Conservation (phyloP, 2,888 invertebrate genomes). For the Mythimna ferrago region DNA sequence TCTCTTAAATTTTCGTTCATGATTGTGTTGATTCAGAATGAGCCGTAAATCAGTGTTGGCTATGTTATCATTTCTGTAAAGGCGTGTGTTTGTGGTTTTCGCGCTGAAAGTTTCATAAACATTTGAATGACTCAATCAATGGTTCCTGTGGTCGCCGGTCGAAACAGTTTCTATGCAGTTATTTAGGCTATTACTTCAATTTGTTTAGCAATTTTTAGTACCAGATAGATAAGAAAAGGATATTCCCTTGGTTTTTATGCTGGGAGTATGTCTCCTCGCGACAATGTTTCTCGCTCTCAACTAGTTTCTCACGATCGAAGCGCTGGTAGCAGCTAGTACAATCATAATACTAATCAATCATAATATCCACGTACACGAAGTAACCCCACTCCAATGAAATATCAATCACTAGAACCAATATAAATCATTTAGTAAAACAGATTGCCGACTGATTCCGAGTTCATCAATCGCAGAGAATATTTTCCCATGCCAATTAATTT, state of each 20-base stretch:
- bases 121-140: slow-evolving; percentile 17
- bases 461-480: background rate
- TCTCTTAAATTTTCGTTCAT: slow-evolving; percentile 3
- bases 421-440: slow-evolving; percentile 3
- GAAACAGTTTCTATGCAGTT: background rate
- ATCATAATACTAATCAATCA: background rate
- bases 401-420: slow-evolving; percentile 2
- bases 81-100: slow-evolving; percentile 23
- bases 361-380: background rate
- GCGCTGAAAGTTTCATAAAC: slow-evolving; percentile 46
- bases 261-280: too few relatives aligned
- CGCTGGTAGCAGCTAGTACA: too few relatives aligned
- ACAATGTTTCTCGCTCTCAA: too few relatives aligned
- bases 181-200: background rate
- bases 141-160: too few relatives aligned
- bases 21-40: background rate
- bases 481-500: slow-evolving; percentile 1
- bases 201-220: too few relatives aligned
- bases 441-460: slow-evolving; percentile 4
- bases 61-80: slow-evolving; percentile 33
- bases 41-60: background rate
- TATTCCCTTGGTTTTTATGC: too few relatives aligned
- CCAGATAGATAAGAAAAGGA: too few relatives aligned
- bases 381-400: background rate
- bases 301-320: too few relatives aligned